phyloP scores from a whole-genome alignment of 1,140 invertebrate genomes.

The Magallana ariakensis region DNA sequence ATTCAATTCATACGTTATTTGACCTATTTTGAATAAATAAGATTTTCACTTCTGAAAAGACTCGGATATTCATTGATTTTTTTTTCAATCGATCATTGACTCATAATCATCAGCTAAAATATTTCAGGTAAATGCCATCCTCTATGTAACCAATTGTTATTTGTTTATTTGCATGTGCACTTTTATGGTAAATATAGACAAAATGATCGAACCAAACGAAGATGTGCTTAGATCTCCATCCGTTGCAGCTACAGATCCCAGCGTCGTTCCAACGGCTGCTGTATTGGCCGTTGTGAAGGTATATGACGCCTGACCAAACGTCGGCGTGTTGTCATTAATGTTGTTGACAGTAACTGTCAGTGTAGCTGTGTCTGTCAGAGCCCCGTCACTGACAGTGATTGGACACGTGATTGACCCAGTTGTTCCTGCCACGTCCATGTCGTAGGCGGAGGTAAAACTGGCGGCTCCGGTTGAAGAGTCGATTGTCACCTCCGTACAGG shows the following conservation, averaged over 20 bases:
- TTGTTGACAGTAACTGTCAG: conserved; percentile 39
- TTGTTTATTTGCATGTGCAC: too few species aligned
- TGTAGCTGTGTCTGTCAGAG: conserved; percentile 33
- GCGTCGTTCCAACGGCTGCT: not conserved
- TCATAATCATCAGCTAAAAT: too few species aligned
- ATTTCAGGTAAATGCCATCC: too few species aligned
- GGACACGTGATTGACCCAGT: conserved; percentile 37
- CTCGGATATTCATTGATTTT: too few species aligned
- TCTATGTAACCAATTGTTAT: too few species aligned
- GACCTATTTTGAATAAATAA: not conserved
- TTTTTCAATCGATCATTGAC: too few species aligned
- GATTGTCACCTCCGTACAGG: conserved; percentile 40
- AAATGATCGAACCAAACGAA: not conserved
- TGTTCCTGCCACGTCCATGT: conserved; percentile 31
- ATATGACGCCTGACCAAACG: conserved; percentile 43
- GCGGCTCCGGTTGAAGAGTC: not conserved
- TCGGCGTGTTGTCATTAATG: conserved; percentile 50
- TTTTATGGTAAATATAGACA: too few species aligned
- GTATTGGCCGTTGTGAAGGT: conserved; percentile 4
- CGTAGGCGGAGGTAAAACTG: conserved; percentile 36
- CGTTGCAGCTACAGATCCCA: conserved; percentile 43
- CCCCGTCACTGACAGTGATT: conserved; percentile 42
- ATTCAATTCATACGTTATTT: not conserved
- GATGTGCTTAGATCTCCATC: conserved; percentile 46
- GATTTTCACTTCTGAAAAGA: too few species aligned